Conservation (phyloP, 2,113 vertebrate genomes). For the Hipposideros armiger region DNA sequence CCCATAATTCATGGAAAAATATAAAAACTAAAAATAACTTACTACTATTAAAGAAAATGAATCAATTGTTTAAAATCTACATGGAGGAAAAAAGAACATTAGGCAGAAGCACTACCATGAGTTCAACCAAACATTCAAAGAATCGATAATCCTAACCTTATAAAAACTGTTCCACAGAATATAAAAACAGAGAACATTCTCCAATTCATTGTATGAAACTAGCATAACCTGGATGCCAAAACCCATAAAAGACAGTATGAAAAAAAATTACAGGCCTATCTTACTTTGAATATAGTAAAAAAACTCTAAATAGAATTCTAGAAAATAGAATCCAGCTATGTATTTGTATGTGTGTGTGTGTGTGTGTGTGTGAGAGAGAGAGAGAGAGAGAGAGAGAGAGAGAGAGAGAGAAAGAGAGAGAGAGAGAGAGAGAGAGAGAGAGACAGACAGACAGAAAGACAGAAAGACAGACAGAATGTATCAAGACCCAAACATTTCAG, state of each 20-base stretch:
- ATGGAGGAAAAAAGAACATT: background rate
- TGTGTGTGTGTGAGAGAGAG: background rate
- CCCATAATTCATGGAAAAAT: background rate
- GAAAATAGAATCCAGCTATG: background rate
- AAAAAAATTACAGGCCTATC: conserved; percentile 8
- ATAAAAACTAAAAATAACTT: background rate
- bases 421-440: no score
- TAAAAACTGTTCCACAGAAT: conserved; percentile 17
- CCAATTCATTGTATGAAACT: background rate
- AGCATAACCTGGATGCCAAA: conserved; percentile 13
- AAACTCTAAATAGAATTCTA: conserved; percentile 1
- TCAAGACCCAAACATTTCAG: background rate
- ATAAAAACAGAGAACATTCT: background rate
- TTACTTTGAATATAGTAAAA: background rate
- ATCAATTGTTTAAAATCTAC: background rate
- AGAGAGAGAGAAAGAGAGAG: no score
- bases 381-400: no score
- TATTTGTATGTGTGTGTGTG: background rate
- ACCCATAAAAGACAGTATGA: background rate
- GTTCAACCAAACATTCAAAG: background rate
- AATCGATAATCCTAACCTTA: background rate
- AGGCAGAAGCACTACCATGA: background rate
- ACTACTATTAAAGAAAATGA: conserved; percentile 25
- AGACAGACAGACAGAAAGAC: no score
- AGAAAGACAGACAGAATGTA: no score